Percentiles rank a stretch among this genome's conserved stretches.
Evolutionary conservation across 2,797 vertebrate species (phyloP).

Genomic region (Gobionotothen gibberifrons): DNA sequence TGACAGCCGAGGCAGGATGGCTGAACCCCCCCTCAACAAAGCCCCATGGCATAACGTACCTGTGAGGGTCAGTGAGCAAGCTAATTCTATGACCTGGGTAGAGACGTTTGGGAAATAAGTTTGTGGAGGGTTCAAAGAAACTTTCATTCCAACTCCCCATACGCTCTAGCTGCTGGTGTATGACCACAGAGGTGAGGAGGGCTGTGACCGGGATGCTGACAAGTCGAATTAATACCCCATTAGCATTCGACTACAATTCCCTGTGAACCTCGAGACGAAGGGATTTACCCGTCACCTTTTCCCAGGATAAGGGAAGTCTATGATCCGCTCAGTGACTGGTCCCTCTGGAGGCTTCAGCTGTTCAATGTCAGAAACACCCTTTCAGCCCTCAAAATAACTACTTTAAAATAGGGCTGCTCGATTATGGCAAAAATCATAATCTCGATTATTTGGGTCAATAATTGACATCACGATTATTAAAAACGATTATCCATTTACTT

Average conservation of each 20-base stretch:
- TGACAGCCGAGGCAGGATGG: not conserved
- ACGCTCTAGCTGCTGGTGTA: not conserved
- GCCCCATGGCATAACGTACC: slow-evolving; percentile 1
- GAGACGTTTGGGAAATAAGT: not conserved
- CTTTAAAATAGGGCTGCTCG: too few relatives aligned
- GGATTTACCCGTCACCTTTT: not conserved
- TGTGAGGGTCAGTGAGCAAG: slow-evolving; percentile 15
- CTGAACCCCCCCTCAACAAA: not conserved
- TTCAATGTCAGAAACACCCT: too few relatives aligned
- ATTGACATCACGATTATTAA: too few relatives aligned
- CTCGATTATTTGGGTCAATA: too few relatives aligned
- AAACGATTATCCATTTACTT: too few relatives aligned
- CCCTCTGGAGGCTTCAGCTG: too few relatives aligned
- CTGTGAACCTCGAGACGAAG: not conserved
- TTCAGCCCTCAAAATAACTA: not conserved
- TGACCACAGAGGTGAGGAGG: slow-evolving; percentile 7
- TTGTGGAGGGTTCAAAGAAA: slow-evolving; percentile 3
- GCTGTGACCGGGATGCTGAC: not conserved
- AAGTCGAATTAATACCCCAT: not conserved
- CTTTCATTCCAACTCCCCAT: not conserved
- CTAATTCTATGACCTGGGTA: not conserved
- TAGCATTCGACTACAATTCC: slow-evolving; percentile 13
- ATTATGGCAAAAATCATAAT: too few relatives aligned
- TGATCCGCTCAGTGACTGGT: not conserved
- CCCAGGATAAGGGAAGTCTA: slow-evolving; percentile 3